These are phyloP conservation scores for Zygaena filipendulae DNA, from an alignment of 2,888 invertebrate genomes.

Conservation along the genomic window DNA sequence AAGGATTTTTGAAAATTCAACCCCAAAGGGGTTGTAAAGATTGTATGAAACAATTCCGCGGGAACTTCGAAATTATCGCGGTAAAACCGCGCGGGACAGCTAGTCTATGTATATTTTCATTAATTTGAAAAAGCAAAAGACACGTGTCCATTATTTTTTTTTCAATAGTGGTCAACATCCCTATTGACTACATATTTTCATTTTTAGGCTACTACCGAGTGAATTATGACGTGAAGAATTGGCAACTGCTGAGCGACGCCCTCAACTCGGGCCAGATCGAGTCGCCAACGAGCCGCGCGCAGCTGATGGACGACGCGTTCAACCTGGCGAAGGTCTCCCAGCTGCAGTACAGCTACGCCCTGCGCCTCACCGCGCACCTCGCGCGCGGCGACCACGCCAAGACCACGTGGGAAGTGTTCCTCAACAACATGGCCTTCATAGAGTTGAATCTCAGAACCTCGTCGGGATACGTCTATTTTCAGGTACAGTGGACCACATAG, in stretches of 20 bases:
- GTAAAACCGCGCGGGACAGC: too few species aligned
- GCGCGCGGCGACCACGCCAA: constrained; percentile 69
- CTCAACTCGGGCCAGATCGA: constrained; percentile 61
- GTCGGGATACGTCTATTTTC: constrained; percentile 59
- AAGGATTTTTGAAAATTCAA: too few species aligned
- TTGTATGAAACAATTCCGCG: too few species aligned
- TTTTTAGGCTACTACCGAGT: constrained; percentile 71
- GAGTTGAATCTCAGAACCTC: constrained; percentile 54
- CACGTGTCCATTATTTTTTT: too few species aligned
- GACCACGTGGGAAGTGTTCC: constrained; percentile 73
- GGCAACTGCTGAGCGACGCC: constrained; percentile 60
- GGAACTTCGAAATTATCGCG: too few species aligned
- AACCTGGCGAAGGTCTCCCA: constrained; percentile 70
- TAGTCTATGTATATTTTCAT: too few species aligned
- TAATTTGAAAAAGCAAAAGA: too few species aligned
- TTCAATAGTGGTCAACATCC: too few species aligned
- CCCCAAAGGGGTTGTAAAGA: too few species aligned
- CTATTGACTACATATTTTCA: too few species aligned
- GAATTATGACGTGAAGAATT: constrained; percentile 70
- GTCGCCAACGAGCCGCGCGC: constrained; percentile 72
- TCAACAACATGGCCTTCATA: constrained; percentile 66
- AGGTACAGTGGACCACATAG: too few species aligned
- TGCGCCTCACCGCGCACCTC: constrained; percentile 73
- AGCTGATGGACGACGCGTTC: constrained; percentile 79
- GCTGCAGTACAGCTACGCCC: constrained; percentile 68